A percentile compares a stretch with the other conserved stretches of the same genome.
These are phyloP conservation scores for Patella pellucida DNA, from an alignment of 2,888 invertebrate species.

Conservation along the genomic window DNA sequence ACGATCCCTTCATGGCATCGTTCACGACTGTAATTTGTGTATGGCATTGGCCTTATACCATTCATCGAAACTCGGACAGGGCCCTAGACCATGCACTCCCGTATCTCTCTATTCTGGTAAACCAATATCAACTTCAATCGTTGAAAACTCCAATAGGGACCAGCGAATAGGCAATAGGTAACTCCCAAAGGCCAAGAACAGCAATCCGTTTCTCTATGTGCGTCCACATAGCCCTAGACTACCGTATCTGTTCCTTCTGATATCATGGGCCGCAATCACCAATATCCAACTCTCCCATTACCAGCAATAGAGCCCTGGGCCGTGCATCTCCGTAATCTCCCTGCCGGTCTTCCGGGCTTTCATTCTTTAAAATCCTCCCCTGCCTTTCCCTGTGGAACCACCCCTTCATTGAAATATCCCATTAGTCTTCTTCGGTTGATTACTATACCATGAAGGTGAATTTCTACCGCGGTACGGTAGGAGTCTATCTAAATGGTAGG, in stretches of 20 bases:
- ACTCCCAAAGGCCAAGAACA: neutral
- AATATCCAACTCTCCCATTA: neutral
- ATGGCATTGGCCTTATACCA: neutral
- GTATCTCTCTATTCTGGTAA: neutral
- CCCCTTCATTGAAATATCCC: too few species aligned
- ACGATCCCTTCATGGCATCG: neutral
- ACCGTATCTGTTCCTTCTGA: neutral
- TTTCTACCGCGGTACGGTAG: constrained; percentile 28
- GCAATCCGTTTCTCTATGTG: neutral
- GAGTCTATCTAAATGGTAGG: constrained; percentile 31
- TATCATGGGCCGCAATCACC: too few species aligned
- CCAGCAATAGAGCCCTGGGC: neutral
- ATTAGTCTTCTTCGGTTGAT: neutral
- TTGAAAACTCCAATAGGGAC: neutral
- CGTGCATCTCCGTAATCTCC: neutral
- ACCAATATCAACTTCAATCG: neutral
- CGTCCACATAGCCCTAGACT: neutral
- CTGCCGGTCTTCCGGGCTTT: neutral
- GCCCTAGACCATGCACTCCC: neutral
- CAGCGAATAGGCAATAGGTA: neutral
- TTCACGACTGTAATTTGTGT: too few species aligned
- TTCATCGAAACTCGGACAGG: neutral
- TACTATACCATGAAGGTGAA: constrained; percentile 24
- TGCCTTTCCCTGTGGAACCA: too few species aligned
- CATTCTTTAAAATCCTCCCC: too few species aligned